A percentile compares a stretch with the other conserved stretches of the same genome.
Conservation (phyloP, 2,113 vertebrate genomes). For the Pollimyrus isidori region DNA sequence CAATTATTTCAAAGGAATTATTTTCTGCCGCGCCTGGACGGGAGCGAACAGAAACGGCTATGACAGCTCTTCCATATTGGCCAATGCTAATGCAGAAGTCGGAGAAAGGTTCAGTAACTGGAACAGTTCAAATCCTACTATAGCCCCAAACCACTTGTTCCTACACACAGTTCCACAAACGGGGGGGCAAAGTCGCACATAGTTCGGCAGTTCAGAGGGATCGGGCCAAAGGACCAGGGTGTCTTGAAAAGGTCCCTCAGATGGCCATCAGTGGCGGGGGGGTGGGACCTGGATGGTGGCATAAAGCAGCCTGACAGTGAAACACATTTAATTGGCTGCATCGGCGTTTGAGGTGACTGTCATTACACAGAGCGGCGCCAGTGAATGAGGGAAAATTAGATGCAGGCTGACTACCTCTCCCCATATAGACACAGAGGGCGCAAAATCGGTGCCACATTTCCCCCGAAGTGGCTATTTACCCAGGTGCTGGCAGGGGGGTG, state of each 20-base stretch:
- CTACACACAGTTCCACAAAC: neutral
- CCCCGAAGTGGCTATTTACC: neutral
- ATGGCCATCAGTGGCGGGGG: neutral
- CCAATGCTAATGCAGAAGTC: neutral
- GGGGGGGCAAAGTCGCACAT: neutral
- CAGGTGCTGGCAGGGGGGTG: neutral
- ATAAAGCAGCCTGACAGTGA: neutral
- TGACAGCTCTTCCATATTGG: neutral
- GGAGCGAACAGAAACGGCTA: neutral
- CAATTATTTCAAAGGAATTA: neutral
- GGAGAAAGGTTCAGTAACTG: neutral
- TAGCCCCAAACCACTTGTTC: neutral
- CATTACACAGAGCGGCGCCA: neutral
- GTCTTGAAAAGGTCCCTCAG: neutral
- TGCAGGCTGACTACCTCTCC: neutral
- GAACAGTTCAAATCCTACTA: neutral
- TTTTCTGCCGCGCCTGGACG: neutral
- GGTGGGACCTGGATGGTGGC: neutral
- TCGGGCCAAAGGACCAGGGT: neutral
- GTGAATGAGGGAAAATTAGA: neutral
- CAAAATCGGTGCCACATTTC: neutral
- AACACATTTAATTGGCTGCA: constrained; percentile 20
- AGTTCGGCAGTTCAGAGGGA: neutral
- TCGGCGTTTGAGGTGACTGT: constrained; percentile 2
- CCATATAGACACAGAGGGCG: too few species aligned